A percentile compares a stretch with the other conserved stretches of the same genome.
These are phyloP conservation scores for Ictidomys tridecemlineatus DNA, from an alignment of 2,113 vertebrate genomes.

Conservation along the genomic window DNA sequence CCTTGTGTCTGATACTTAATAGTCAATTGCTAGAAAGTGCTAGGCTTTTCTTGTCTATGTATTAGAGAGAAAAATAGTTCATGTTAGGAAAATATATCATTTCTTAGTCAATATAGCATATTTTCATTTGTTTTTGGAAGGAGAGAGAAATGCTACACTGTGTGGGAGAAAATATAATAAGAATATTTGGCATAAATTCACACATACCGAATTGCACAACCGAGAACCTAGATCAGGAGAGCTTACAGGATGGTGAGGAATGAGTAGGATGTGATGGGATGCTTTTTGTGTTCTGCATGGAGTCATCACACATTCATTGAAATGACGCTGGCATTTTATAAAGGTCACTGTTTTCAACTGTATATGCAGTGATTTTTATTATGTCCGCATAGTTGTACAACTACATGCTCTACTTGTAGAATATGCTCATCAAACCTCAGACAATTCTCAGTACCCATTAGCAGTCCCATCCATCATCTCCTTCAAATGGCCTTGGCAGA, in stretches of 20 bases:
- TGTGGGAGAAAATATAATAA: too few relatives aligned
- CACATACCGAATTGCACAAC: not conserved
- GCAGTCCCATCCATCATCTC: not conserved
- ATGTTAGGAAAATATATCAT: not conserved
- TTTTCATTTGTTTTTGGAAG: not conserved
- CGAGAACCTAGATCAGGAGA: too few relatives aligned
- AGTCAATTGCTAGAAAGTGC: too few relatives aligned
- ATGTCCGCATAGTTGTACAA: not conserved
- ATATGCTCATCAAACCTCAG: not conserved
- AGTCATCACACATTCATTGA: too few relatives aligned
- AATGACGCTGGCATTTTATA: too few relatives aligned
- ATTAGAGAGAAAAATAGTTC: not conserved
- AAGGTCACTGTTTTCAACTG: too few relatives aligned
- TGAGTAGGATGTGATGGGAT: not conserved
- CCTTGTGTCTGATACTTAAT: not conserved
- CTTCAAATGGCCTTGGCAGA: not conserved
- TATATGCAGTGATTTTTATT: too few relatives aligned
- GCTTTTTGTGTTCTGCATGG: too few relatives aligned
- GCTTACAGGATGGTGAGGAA: not conserved
- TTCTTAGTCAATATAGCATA: not conserved
- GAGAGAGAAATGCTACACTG: too few relatives aligned
- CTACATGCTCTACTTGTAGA: not conserved
- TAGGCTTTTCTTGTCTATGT: not conserved
- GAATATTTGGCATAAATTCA: not conserved
- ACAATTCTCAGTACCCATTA: not conserved